Evolutionary conservation across 2,113 vertebrate species (phyloP).

Genomic region (Enhydra lutris): DNA sequence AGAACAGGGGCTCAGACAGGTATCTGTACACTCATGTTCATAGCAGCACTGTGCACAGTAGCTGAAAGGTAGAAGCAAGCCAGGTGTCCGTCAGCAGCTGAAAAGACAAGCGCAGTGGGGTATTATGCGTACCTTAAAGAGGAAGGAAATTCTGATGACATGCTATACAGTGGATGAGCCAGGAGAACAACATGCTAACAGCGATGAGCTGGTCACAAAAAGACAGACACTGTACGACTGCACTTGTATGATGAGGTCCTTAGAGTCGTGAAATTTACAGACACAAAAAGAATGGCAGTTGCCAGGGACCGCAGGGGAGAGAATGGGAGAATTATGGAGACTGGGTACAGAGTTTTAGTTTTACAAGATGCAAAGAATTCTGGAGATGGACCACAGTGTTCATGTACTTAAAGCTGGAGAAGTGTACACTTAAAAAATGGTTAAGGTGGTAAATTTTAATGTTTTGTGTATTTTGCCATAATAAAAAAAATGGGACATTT

Average conservation of each 20-base stretch:
- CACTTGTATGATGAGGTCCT: too few relatives aligned
- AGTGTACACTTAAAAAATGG: background rate
- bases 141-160: background rate
- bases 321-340: background rate
- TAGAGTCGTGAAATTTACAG: too few relatives aligned
- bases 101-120: background rate
- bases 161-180: background rate
- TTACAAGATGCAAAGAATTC: background rate
- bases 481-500: too few relatives aligned
- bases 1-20: background rate
- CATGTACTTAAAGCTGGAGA: background rate
- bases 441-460: background rate
- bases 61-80: background rate
- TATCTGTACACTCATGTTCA: background rate
- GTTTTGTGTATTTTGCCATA: too few relatives aligned
- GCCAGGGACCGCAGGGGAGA: background rate
- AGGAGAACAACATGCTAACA: background rate
- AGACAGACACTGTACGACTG: background rate
- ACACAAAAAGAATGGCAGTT: background rate
- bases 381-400: background rate
- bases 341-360: background rate
- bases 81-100: accelerated
- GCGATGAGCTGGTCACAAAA: background rate
- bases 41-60: too few relatives aligned
- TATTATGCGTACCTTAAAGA: background rate